phyloP scores from a whole-genome alignment of 2,113 vertebrate species.

The Formicarius rufipectus region DNA sequence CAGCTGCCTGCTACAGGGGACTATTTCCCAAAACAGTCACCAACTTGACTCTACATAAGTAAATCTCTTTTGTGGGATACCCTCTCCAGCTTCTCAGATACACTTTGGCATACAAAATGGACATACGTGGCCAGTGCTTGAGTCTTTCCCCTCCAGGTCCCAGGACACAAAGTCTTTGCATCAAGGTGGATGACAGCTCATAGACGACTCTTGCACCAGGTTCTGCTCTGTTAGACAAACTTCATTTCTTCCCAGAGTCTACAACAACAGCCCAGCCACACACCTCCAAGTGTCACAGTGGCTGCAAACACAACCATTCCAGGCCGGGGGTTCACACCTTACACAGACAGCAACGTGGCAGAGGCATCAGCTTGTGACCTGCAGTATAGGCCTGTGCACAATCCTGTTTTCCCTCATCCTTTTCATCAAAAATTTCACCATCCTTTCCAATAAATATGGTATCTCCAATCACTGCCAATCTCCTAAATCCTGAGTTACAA shows the following conservation, averaged over 20 bases:
- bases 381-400: rapidly evolving
- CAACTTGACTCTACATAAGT: background rate
- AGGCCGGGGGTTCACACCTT: background rate
- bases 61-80: background rate
- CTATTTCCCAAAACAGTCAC: background rate
- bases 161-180: background rate
- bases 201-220: background rate
- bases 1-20: background rate
- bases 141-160: background rate
- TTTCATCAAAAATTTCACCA: background rate
- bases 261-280: background rate
- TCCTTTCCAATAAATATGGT: rapidly evolving
- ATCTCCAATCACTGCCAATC: background rate
- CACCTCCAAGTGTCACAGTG: background rate
- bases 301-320: background rate
- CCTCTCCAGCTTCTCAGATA: rapidly evolving
- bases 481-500: background rate
- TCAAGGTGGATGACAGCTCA: too few relatives aligned
- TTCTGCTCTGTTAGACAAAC: background rate
- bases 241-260: background rate
- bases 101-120: background rate
- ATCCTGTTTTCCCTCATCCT: background rate
- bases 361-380: background rate
- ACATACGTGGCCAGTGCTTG: rapidly evolving
- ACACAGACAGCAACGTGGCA: background rate